Percentiles rank a stretch among this genome's conserved stretches.
These are phyloP conservation scores for Frankliniella intonsa DNA, from an alignment of 2,888 invertebrate species.

Conservation along the genomic window DNA sequence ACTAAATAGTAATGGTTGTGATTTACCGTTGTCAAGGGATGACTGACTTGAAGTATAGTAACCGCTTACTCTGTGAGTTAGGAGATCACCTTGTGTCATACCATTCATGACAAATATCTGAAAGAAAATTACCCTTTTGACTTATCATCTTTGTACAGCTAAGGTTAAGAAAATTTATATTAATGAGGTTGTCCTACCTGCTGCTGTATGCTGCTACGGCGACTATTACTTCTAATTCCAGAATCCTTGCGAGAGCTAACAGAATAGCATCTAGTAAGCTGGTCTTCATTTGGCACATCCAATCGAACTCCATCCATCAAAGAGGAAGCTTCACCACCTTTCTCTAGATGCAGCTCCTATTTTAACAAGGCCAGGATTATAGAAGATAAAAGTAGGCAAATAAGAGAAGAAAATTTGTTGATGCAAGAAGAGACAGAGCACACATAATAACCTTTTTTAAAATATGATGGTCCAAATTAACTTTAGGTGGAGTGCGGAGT, in stretches of 20 bases:
- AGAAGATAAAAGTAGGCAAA: no score
- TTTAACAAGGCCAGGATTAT: no score
- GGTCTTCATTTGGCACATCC: slow-evolving; percentile 49
- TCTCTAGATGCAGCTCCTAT: no score
- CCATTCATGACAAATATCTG: slow-evolving; percentile 63
- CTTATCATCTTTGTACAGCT: background rate
- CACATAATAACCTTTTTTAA: no score
- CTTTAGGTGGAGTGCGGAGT: background rate
- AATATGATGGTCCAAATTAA: background rate
- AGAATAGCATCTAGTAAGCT: slow-evolving; percentile 67
- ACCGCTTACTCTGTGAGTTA: slow-evolving; percentile 78
- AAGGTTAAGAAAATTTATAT: no score
- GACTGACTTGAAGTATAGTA: slow-evolving; percentile 85
- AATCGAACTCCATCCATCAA: background rate
- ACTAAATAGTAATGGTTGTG: no score
- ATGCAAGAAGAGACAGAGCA: no score
- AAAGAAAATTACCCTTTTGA: slow-evolving; percentile 36
- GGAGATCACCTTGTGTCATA: slow-evolving; percentile 58
- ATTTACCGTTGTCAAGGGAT: slow-evolving; percentile 47
- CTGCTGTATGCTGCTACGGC: slow-evolving; percentile 79
- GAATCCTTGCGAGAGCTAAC: slow-evolving; percentile 83
- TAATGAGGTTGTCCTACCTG: slow-evolving; percentile 54
- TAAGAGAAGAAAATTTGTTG: no score
- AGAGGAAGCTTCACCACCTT: background rate
- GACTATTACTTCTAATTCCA: slow-evolving; percentile 78